phyloP scores from a whole-genome alignment of 2,888 invertebrate genomes.

The Trissoscelio sp. region DNA sequence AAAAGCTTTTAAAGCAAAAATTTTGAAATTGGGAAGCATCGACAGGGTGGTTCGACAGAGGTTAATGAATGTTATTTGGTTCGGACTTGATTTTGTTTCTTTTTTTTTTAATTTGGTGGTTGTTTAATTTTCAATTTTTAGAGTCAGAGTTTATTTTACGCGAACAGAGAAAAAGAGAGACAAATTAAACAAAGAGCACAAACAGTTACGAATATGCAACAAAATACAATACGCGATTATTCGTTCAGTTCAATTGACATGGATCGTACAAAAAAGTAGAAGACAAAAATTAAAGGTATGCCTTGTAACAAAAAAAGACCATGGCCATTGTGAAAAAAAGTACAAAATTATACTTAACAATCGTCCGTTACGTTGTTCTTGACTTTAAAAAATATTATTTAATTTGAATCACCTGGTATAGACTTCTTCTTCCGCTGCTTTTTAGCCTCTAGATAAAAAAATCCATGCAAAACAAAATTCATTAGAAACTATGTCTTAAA shows the following conservation, averaged over 20 bases:
- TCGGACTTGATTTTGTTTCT: conserved; percentile 24
- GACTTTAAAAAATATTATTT: conserved; percentile 69
- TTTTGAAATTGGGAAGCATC: conserved; percentile 38
- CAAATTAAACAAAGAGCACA: neutral
- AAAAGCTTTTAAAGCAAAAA: conserved; percentile 69
- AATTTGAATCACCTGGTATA: conserved; percentile 90
- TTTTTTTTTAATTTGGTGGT: conserved; percentile 49
- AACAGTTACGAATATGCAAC: conserved; percentile 3
- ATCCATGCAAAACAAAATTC: conserved; percentile 83
- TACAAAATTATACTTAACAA: conserved; percentile 51
- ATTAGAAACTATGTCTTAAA: conserved; percentile 80
- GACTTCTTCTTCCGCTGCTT: conserved; percentile 97
- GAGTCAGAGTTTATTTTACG: conserved; percentile 30
- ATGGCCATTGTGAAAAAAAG: conserved; percentile 12
- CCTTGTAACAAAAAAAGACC: conserved; percentile 19
- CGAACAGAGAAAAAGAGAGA: conserved; percentile 12
- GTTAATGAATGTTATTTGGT: conserved; percentile 54
- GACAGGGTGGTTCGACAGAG: conserved; percentile 44
- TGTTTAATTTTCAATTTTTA: conserved; percentile 49
- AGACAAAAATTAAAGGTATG: conserved; percentile 7
- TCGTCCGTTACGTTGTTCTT: conserved; percentile 55
- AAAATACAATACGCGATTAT: conserved; percentile 4
- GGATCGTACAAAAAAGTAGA: conserved; percentile 6
- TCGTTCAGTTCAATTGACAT: conserved; percentile 3
- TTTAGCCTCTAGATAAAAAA: conserved; percentile 91